Evolutionary conservation across 2,113 vertebrate genomes (phyloP).

Genomic region (Rhinolophus ferrumequinum): DNA sequence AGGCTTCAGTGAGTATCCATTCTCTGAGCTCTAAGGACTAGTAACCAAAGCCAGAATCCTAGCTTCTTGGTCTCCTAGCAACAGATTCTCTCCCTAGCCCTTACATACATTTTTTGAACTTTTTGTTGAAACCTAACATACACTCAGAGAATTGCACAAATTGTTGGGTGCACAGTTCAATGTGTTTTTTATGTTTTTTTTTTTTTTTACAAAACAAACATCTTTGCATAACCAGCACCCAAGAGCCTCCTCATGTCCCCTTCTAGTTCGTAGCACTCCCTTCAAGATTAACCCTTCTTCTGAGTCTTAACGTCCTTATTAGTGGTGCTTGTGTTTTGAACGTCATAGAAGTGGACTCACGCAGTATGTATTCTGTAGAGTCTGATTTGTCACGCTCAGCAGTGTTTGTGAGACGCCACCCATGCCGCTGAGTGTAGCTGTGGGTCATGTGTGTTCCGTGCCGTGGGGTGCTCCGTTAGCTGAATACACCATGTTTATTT

Average conservation of each 20-base stretch:
- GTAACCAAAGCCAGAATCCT: slow-evolving; percentile 40
- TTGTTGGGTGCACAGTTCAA: neutral
- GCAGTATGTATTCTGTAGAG: neutral
- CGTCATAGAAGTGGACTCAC: neutral
- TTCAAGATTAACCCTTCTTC: neutral
- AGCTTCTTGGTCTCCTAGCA: slow-evolving; percentile 71
- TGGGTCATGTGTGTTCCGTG: neutral
- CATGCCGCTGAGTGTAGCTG: neutral
- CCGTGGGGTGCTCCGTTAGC: neutral
- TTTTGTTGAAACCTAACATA: slow-evolving; percentile 49
- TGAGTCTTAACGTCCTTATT: neutral
- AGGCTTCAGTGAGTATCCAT: neutral
- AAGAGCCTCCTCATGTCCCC: neutral
- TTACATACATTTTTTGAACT: slow-evolving; percentile 25
- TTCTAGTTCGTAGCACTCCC: neutral
- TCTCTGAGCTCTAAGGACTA: neutral
- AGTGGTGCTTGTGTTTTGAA: neutral
- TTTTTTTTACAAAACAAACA: neutral
- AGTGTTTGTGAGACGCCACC: neutral
- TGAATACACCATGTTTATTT: rapidly evolving
- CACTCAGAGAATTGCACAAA: neutral
- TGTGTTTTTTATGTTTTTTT: neutral
- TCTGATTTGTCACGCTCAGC: neutral
- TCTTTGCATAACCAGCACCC: neutral
- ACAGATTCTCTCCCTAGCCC: slow-evolving; percentile 41